Evolutionary conservation across 2,888 invertebrate species (phyloP), one percentile per base, ranked within the genome.

Genomic region (Cerastoderma edule): DNA sequence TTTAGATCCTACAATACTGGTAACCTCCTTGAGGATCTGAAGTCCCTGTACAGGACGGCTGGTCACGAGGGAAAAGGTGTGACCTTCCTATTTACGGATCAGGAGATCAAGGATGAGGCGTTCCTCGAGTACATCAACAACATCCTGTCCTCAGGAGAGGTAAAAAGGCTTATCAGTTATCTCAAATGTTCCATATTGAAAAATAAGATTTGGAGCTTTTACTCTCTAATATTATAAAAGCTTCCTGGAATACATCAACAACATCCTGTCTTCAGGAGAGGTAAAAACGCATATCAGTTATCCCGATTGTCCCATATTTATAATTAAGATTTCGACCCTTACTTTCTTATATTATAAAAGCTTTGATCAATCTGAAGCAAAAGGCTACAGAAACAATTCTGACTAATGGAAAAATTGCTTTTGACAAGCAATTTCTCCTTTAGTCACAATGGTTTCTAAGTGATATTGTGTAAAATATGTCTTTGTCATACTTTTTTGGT

Each of bases 61-160:
- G 99, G 99, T 6, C 97, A 97, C 96, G 91, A 98, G 93, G 98
- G 98, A 27, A 98, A 98, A 93, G 98, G 98, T n/a, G 98, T 98
- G 13, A 98, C 98, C 0, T 99, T 99, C 92, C 96, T 99, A 82
- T 99, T 99, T 92, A 98, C 98, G 1, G 99, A 99, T 92, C 95
- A 98, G 86, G 98, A 99, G 90, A 98, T 99, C 76, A 99, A 99
- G 93, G 99, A 99, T 92, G 99, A 99, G 94, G 96, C 16, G n/a
- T 99, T 99, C 92, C 94, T 99, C 50, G 99, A 99, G 93, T 99
- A 99, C 92, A 94, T 99, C 30, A 99, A 99, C 92, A 99, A 99
- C 91, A 97, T 99, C 80, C 94, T 99, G 28, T 97, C 98, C 16
- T 97, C 97, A 24, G 95, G 95, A 91, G 93, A 92, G 89, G 93